Conservation (phyloP, 1,140 invertebrate species). For the Telenomus remus region DNA sequence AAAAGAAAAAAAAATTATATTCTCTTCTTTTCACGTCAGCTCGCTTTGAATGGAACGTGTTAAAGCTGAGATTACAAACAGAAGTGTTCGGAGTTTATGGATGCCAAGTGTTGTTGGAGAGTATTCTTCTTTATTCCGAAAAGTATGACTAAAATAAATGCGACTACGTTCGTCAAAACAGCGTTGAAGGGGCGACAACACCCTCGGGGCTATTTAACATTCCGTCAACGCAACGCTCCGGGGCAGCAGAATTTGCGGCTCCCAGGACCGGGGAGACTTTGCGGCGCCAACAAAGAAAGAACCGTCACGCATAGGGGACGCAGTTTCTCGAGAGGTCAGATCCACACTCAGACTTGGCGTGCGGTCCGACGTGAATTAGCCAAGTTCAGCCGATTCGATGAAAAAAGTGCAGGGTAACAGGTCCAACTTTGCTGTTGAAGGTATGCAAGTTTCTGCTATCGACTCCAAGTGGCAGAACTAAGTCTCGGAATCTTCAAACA, state of each 20-base stretch:
- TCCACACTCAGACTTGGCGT: constrained; percentile 26
- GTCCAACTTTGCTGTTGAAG: no score
- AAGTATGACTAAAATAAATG: constrained; percentile 47
- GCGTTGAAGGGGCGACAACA: constrained; percentile 33
- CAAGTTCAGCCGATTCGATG: constrained; percentile 29
- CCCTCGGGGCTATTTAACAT: constrained; percentile 54
- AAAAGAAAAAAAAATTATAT: background rate
- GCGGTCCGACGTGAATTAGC: constrained; percentile 30
- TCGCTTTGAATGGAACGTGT: constrained; percentile 25
- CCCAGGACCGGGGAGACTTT: constrained; percentile 15
- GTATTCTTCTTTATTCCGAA: constrained; percentile 6
- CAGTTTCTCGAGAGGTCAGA: constrained; percentile 29
- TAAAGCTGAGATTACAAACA: constrained; percentile 38
- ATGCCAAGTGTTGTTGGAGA: constrained; percentile 22
- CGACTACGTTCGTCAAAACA: constrained; percentile 32
- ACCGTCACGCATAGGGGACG: constrained; percentile 13
- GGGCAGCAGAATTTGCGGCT: constrained; percentile 33
- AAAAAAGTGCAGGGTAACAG: constrained; percentile 23
- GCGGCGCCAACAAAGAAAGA: constrained; percentile 19
- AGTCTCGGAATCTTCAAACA: constrained; percentile 16
- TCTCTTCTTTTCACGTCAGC: constrained; percentile 14
- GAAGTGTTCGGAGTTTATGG: constrained; percentile 29
- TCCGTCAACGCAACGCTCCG: constrained; percentile 33
- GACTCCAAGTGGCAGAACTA: constrained; percentile 4
- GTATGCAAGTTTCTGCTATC: constrained; percentile 14